Percentiles rank a stretch among this genome's conserved stretches.
phyloP scores from a whole-genome alignment of 92 coral and sea anemone species.

The Siderastrea siderea region DNA sequence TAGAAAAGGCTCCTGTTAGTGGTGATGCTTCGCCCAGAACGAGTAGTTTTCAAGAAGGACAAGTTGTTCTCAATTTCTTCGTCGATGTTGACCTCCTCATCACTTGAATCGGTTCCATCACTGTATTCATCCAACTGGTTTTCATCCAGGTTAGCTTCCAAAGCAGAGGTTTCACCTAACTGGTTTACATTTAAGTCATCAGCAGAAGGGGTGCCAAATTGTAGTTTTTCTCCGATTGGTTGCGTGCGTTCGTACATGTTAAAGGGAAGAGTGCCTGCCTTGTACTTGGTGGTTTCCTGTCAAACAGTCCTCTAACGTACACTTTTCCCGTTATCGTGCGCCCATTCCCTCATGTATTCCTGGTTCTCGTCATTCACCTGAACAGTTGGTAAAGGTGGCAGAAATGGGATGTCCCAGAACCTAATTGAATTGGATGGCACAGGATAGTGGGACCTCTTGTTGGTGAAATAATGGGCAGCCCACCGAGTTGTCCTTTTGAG shows the following conservation, averaged over 20 bases:
- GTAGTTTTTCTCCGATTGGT: conserved; percentile 12
- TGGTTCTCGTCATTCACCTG: conserved; percentile 37
- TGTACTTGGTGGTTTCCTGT: conserved; percentile 68
- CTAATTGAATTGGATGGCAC: conserved; percentile 32
- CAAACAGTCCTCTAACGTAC: conserved; percentile 58
- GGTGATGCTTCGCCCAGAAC: conserved; percentile 43
- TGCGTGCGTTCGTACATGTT: conserved; percentile 47
- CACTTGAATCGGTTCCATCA: conserved; percentile 29
- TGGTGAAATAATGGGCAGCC: conserved; percentile 72
- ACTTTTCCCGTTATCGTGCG: conserved; percentile 35
- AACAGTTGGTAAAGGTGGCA: conserved; percentile 60
- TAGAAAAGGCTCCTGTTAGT: conserved; percentile 6
- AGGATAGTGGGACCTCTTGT: conserved; percentile 64
- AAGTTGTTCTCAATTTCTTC: conserved; percentile 4
- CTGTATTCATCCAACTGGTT: conserved; percentile 29
- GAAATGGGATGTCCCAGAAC: conserved; percentile 54
- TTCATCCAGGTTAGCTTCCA: conserved; percentile 18
- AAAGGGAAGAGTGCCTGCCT: conserved; percentile 61
- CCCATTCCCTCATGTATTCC: conserved; percentile 62
- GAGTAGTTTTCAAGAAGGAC: conserved; percentile 36
- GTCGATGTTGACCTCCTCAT: conserved; percentile 24
- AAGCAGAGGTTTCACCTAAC: neutral
- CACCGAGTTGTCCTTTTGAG: conserved; percentile 61
- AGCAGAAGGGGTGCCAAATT: conserved; percentile 30
- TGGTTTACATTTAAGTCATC: conserved; percentile 3